Conservation (phyloP, 2,113 vertebrate genomes). For the Cyphomyrus plagiostoma region DNA sequence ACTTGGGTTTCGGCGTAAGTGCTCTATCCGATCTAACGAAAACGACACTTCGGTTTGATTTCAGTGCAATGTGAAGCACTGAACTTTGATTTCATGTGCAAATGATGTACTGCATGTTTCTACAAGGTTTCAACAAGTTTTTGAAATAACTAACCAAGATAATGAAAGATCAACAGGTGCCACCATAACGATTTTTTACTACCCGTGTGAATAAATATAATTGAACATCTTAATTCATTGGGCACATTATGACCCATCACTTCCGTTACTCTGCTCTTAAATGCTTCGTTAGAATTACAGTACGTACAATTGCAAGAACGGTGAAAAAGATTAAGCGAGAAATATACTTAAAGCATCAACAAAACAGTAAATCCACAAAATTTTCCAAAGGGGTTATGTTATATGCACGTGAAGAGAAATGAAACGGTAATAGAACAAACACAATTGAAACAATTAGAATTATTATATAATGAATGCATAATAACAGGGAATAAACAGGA, state of each 20-base stretch:
- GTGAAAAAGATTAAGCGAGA: too few species aligned
- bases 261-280: neutral
- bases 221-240: neutral
- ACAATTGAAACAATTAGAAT: neutral
- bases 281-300: neutral
- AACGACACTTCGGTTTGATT: neutral
- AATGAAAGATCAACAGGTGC: neutral
- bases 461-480: neutral
- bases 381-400: neutral
- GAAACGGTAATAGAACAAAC: neutral
- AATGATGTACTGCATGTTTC: neutral
- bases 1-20: neutral
- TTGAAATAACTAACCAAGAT: neutral
- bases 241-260: neutral
- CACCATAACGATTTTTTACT: neutral
- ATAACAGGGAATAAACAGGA: neutral
- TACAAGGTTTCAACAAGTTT: neutral
- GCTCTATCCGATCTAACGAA: neutral
- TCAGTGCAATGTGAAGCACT: neutral
- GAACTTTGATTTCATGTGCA: neutral
- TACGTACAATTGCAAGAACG: too few species aligned
- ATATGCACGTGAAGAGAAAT: neutral
- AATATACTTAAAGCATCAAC: neutral
- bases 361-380: neutral
- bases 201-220: neutral